Percentiles rank a stretch among this genome's conserved stretches.
Conservation (phyloP, 2,888 invertebrate species). For the Polymixis flavicincta region DNA sequence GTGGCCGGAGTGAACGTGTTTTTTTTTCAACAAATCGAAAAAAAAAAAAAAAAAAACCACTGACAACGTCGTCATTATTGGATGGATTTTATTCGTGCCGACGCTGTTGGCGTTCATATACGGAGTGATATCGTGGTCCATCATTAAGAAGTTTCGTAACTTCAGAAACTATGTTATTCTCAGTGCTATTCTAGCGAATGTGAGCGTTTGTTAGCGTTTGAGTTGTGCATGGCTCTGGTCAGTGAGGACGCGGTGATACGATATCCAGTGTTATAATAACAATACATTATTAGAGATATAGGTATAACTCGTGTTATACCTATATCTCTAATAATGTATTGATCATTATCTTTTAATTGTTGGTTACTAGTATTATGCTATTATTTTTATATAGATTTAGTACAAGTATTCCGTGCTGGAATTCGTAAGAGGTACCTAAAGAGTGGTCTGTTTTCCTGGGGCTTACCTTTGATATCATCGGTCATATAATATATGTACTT, state of each 20-base stretch:
- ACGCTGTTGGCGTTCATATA: constrained; percentile 16
- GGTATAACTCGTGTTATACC: constrained; percentile 1
- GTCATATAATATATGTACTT: constrained; percentile 28
- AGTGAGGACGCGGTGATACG: neutral
- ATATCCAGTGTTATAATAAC: neutral
- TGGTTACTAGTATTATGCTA: constrained; percentile 25
- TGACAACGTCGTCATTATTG: constrained; percentile 8
- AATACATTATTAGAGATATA: too few species aligned
- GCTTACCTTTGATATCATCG: neutral
- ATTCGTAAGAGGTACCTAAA: constrained; percentile 12
- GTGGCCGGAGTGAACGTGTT: neutral
- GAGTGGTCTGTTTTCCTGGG: constrained; percentile 25
- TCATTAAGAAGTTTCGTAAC: constrained; percentile 30
- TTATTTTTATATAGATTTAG: constrained; percentile 22
- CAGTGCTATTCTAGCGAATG: constrained; percentile 28
- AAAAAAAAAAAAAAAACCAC: too few species aligned
- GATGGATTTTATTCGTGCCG: constrained; percentile 27
- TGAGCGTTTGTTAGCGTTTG: constrained; percentile 9
- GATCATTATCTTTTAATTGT: constrained; percentile 18
- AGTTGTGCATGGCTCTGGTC: constrained; percentile 2
- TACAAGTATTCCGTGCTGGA: constrained; percentile 9
- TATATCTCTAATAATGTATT: constrained; percentile 15
- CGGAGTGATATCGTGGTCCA: constrained; percentile 25
- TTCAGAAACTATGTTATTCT: constrained; percentile 34
- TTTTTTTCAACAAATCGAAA: too few species aligned